phyloP scores from a whole-genome alignment of 1,140 invertebrate genomes.

The Hetaerina americana region DNA sequence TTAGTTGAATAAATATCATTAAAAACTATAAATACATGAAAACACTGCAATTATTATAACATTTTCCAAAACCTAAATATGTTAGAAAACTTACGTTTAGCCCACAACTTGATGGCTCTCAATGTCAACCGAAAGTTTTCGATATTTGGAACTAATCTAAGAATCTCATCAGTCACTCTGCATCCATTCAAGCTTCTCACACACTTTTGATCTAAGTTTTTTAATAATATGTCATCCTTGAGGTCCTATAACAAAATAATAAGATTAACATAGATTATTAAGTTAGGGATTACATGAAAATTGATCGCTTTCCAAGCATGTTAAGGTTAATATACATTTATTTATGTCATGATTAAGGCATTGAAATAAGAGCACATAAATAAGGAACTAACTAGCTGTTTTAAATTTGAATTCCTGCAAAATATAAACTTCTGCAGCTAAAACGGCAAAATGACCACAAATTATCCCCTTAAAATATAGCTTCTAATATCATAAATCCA shows the following conservation, averaged over 20 bases:
- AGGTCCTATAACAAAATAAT: conserved; percentile 52
- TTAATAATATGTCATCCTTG: conserved; percentile 78
- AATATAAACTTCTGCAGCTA: too few species aligned
- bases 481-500: too few species aligned
- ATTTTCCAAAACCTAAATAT: neutral
- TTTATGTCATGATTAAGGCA: neutral
- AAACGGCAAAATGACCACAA: too few species aligned
- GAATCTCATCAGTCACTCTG: conserved; percentile 95
- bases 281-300: neutral
- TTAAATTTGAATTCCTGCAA: too few species aligned
- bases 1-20: neutral
- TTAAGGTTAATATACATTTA: neutral
- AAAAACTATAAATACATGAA: neutral
- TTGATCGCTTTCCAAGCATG: too few species aligned
- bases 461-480: too few species aligned
- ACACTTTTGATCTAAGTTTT: conserved; percentile 93
- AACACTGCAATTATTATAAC: neutral
- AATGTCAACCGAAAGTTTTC: conserved; percentile 88
- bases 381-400: too few species aligned
- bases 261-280: neutral
- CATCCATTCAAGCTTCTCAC: conserved; percentile 96
- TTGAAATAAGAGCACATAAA: neutral
- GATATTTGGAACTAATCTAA: conserved; percentile 88
- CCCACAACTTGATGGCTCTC: conserved; percentile 95
- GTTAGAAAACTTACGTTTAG: conserved; percentile 67